These are phyloP conservation scores for Crax fasciolata DNA, from an alignment of 2,797 vertebrate genomes.

Conservation along the genomic window DNA sequence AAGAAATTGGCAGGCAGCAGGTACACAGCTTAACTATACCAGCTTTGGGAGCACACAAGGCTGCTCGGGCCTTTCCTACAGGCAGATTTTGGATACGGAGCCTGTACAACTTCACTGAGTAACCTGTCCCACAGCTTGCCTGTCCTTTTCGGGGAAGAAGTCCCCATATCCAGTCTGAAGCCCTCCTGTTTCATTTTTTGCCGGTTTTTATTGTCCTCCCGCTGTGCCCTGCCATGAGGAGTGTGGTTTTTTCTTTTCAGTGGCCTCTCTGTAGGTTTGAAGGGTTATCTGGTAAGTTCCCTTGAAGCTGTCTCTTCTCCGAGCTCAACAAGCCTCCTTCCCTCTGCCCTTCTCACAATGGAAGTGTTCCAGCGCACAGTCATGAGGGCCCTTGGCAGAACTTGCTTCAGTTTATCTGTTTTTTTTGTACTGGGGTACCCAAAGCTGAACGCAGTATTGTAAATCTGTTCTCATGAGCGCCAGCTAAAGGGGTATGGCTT, in stretches of 20 bases:
- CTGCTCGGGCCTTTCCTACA: not conserved
- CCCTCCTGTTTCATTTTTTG: not conserved
- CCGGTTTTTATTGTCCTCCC: not conserved
- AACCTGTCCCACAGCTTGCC: not conserved
- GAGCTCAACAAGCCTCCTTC: too few relatives aligned
- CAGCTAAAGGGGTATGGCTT: not conserved
- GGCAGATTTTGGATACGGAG: not conserved
- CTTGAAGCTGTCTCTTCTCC: not conserved
- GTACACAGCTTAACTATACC: not conserved
- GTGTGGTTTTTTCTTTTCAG: not conserved
- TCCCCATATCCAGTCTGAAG: not conserved
- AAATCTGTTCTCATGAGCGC: not conserved
- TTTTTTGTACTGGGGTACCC: not conserved
- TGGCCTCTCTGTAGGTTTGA: not conserved
- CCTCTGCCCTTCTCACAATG: not conserved
- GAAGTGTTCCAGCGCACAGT: not conserved
- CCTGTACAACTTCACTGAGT: not conserved
- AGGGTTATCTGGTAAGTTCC: not conserved
- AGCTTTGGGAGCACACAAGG: not conserved
- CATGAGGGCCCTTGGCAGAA: not conserved
- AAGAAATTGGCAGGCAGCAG: not conserved
- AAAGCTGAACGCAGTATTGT: not conserved
- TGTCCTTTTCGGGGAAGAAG: not conserved
- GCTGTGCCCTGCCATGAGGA: not conserved
- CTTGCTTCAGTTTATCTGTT: not conserved